These are phyloP conservation scores for Phoenicopterus ruber DNA, from an alignment of 2,113 vertebrate genomes.

Conservation along the genomic window DNA sequence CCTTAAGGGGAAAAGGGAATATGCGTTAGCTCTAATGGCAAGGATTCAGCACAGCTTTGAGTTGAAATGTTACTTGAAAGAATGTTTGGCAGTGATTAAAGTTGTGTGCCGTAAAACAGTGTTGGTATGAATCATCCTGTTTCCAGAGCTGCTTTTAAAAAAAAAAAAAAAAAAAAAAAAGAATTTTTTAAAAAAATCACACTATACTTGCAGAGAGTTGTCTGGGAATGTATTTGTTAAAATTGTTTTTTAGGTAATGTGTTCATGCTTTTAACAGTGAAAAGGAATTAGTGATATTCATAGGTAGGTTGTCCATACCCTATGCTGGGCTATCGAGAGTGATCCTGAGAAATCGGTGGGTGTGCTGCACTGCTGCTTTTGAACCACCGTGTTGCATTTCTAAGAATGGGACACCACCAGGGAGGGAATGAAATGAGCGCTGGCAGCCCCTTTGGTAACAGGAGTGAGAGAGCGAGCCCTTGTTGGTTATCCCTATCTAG, in stretches of 20 bases:
- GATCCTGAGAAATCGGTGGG: neutral
- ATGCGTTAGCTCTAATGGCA: neutral
- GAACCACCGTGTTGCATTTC: neutral
- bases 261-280: neutral
- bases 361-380: neutral
- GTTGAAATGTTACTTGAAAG: conserved; percentile 5
- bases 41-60: neutral
- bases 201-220: neutral
- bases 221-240: neutral
- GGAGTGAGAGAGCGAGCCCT: neutral
- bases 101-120: neutral
- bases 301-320: neutral
- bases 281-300: neutral
- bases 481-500: neutral
- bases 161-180: neutral
- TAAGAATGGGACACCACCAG: neutral
- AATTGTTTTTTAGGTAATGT: neutral
- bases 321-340: neutral
- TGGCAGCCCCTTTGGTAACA: neutral
- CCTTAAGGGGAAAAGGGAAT: neutral
- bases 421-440: neutral
- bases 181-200: neutral
- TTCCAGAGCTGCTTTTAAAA: neutral
- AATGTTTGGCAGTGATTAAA: conserved; percentile 1
- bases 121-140: neutral